Evolutionary conservation across 2,888 invertebrate species (phyloP), one percentile per base, ranked within the genome.

Genomic region (Catocala nupta): DNA sequence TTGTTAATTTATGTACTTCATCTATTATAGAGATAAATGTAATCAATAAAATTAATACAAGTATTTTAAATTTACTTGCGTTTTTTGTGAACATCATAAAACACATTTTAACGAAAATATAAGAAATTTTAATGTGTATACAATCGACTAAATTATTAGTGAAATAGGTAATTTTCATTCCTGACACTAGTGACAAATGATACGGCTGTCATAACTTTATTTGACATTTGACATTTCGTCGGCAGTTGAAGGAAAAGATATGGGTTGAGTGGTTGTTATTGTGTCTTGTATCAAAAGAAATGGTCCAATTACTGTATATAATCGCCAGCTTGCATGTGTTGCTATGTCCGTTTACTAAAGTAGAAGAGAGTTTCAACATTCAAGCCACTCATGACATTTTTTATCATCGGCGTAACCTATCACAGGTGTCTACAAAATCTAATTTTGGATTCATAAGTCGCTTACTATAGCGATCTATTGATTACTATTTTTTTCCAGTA

Each of bases 351-450:
- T 99, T 97, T 88, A 99, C 99, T 5, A 99, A 99, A 96, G 99
- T 99, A 55, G 99, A 99, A 93, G 99, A 99, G 94, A 99, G 99
- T 92, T 99, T 99, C 90, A 99, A 99, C 94, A 95, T 99, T 63
- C 99, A 99, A 94, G 99, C 99, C 25, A 97, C 97, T 89, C 99
- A 99, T 93, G 99, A 99, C 93, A 96, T 99, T 82, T 94, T 99
- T 53, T 99, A 98, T 91, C 96, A 98, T 88, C 96, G 97, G 76
- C 95, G 95, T 90, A 97, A 98, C 95, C 95, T 98, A 77, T 95
- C 96, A 62, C 95, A 97, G 96, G 99, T 98, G 95, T 82, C 76
- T 81, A 71, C 70, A 81, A 82, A 87, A 81, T 93, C 93, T 93
- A 94, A 93, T 87, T 94, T 92, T 93, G 92, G 92, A 93, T 82